Evolutionary conservation across 2,113 vertebrate species (phyloP).

Genomic region (Etia nguti): DNA sequence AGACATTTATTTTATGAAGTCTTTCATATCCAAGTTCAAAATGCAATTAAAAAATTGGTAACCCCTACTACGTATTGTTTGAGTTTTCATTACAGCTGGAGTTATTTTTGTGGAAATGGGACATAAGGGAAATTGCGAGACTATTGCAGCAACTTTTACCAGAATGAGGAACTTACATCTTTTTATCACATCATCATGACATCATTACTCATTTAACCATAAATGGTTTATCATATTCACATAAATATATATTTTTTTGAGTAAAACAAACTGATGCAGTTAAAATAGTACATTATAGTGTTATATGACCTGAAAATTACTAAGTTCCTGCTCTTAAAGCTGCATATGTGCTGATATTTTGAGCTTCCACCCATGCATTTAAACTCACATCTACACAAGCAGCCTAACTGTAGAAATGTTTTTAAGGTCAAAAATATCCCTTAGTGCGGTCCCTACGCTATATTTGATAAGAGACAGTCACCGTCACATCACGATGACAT

Average conservation of each 20-base stretch:
- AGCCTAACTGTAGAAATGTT: too few species aligned
- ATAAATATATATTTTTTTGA: neutral
- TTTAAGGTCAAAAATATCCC: neutral
- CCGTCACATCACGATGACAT: neutral
- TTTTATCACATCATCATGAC: neutral
- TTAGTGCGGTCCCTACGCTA: neutral
- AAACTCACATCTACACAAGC: too few species aligned
- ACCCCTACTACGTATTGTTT: neutral
- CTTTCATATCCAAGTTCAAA: slow-evolving; percentile 41
- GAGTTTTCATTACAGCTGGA: neutral
- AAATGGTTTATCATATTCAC: neutral
- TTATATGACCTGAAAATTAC: neutral
- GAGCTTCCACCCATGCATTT: neutral
- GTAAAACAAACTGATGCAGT: accelerated
- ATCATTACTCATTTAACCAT: neutral
- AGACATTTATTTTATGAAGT: slow-evolving; percentile 14
- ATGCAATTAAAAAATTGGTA: slow-evolving; percentile 57
- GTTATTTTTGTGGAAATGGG: neutral
- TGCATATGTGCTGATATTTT: neutral
- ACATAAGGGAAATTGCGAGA: neutral
- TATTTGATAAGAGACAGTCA: neutral
- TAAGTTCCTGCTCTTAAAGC: neutral
- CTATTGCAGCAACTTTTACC: neutral
- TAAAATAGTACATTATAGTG: neutral
- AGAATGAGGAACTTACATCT: neutral